Percentiles rank a stretch among this genome's conserved stretches.
These are phyloP conservation scores for Ambastaia sidthimunki DNA, from an alignment of 2,797 vertebrate species.

Conservation along the genomic window DNA sequence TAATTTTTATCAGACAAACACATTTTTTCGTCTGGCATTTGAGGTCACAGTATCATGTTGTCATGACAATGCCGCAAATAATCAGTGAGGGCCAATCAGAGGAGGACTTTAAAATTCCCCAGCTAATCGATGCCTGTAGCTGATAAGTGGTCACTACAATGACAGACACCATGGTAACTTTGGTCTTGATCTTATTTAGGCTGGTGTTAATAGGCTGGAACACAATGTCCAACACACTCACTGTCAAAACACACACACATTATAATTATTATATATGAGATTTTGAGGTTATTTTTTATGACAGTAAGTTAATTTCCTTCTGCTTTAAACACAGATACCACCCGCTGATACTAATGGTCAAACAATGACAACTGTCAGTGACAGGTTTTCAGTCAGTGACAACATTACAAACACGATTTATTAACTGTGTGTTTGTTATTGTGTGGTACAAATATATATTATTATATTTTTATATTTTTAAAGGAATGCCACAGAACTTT, in stretches of 20 bases:
- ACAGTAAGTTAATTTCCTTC: too few species aligned
- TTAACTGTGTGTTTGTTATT: background rate
- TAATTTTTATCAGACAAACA: background rate
- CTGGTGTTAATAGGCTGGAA: background rate
- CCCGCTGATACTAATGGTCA: too few species aligned
- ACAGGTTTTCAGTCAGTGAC: background rate
- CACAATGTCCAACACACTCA: background rate
- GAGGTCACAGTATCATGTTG: background rate
- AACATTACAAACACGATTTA: background rate
- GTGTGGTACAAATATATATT: background rate
- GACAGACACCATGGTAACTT: conserved; percentile 32
- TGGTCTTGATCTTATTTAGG: conserved; percentile 24
- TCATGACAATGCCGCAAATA: conserved; percentile 23
- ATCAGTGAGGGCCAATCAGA: conserved; percentile 15
- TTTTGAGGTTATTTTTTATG: too few species aligned
- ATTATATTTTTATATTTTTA: too few species aligned
- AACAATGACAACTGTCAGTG: background rate
- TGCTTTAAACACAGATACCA: too few species aligned
- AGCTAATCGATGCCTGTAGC: conserved; percentile 33
- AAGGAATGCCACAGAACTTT: too few species aligned
- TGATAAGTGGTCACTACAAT: conserved; percentile 44
- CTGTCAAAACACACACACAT: background rate
- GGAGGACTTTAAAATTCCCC: background rate
- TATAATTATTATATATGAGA: background rate
- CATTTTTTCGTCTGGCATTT: background rate